Base-by-base conservation (phyloP, 2,888 invertebrate genomes). In the Scelioninae gen. 2 region DNA sequence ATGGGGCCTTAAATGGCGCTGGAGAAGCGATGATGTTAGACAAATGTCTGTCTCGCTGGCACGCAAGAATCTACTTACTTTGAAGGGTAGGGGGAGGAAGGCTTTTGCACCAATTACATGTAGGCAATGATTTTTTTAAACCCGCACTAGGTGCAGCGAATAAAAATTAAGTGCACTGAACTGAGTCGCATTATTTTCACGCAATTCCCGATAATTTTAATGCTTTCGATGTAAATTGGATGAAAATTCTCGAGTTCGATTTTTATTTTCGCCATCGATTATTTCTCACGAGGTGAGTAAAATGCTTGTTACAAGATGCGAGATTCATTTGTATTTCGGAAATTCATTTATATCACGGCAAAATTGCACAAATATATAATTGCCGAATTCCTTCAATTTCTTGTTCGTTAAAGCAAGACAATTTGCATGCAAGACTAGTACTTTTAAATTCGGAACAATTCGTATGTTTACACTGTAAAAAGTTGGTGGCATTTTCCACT, bases 1-100 rank as follows among this genome's bases (percentile, higher is more conserved):
- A 65, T 70, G 43, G 13, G 50, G 19, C 61, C 61, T 65, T 65
- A 41, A 67, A 63, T 52, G 70, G 61, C 64, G 65, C 48, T 55
- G 64, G 65, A 45, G 53, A 10, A 35, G 25, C 45, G 65, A 50
- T 74, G 74, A 74, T 64, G 74, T 74, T 69, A 74, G 39, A 53
- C 57, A 37, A 71, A 55, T 50, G 33, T 61, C 50, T 41, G 65
- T 61, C 64, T 52, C 52, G 43, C 65, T 60, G 28, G 55, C 65
- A 57, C 16, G 50, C 74, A 70, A 60, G 60, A 43, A 55, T 52
- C 48, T 57, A 64, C 52, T 60, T 58, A 57, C 22, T n/a, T n/a
- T n/a, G n/a, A n/a, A n/a, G n/a, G 43, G 16, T 43, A 31, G 31
- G 37, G 25, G 58, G 39, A 33, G 48, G 58, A 57, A 58, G 57